Percentiles rank a stretch among this genome's conserved stretches.
These are phyloP conservation scores for Holcopasites calliopsidis DNA, from an alignment of 1,140 invertebrate genomes.

Conservation along the genomic window DNA sequence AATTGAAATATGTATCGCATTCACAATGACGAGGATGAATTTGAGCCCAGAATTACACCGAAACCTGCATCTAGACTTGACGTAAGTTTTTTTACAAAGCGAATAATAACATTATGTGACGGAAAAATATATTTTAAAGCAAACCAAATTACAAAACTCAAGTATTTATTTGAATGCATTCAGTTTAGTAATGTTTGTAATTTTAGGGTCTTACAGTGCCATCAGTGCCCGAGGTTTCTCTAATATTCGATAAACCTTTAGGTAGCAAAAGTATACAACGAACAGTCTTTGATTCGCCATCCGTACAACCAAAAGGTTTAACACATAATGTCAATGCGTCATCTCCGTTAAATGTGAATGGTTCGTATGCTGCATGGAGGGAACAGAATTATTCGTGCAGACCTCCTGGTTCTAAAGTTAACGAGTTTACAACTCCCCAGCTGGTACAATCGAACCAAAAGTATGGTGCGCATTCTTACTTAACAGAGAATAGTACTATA, in stretches of 20 bases:
- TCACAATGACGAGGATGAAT: conserved; percentile 55
- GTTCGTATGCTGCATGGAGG: conserved; percentile 69
- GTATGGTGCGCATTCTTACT: neutral
- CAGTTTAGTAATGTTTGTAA: neutral
- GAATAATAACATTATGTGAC: neutral
- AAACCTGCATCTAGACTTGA: conserved; percentile 59
- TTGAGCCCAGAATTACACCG: conserved; percentile 64
- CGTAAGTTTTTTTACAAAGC: conserved; percentile 42
- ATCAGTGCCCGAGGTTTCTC: conserved; percentile 68
- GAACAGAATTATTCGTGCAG: conserved; percentile 56
- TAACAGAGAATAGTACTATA: neutral
- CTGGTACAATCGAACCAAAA: neutral
- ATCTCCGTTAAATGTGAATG: conserved; percentile 8
- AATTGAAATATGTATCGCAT: conserved; percentile 35
- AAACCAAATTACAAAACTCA: no score
- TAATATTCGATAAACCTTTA: conserved; percentile 64
- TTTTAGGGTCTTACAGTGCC: conserved; percentile 61
- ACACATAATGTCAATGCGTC: neutral
- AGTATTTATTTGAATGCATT: conserved; percentile 3
- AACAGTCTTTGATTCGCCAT: neutral
- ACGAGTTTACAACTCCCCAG: neutral
- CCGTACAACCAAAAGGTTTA: neutral
- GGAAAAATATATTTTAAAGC: no score
- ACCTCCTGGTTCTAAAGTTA: neutral
- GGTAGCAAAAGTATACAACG: neutral